A percentile compares a stretch with the other conserved stretches of the same genome.
phyloP scores from a whole-genome alignment of 2,888 invertebrate species.

The Synanthedon formicaeformis region DNA sequence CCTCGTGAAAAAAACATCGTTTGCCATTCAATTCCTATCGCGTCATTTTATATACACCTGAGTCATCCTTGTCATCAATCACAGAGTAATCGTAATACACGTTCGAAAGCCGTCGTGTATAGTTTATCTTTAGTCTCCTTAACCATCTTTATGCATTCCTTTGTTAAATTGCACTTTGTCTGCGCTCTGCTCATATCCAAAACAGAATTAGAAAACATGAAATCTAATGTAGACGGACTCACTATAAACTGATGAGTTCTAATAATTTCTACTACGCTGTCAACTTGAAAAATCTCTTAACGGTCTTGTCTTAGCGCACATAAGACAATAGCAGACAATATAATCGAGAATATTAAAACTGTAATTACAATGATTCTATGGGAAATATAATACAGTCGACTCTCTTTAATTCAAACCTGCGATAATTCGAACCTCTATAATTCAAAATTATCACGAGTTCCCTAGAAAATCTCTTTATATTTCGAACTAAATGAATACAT shows the following conservation, averaged over 20 bases:
- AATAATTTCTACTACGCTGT: conserved; percentile 9
- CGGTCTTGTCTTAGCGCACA: conserved; percentile 19
- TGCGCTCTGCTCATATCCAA: not conserved
- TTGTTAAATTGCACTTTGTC: conserved; percentile 10
- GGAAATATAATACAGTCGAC: too few species aligned
- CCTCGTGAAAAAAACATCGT: conserved; percentile 24
- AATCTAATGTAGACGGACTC: conserved; percentile 1
- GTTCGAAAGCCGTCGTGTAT: conserved; percentile 16
- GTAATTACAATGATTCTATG: conserved; percentile 14
- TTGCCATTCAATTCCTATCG: conserved; percentile 10
- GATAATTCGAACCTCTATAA: too few species aligned
- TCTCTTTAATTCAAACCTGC: too few species aligned
- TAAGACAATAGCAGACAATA: conserved; percentile 19
- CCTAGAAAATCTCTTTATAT: too few species aligned
- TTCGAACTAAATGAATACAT: too few species aligned
- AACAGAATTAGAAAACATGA: not conserved
- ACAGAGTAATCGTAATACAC: conserved; percentile 9
- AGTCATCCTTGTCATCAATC: conserved; percentile 11
- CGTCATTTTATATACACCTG: conserved; percentile 11
- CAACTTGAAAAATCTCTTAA: conserved; percentile 15
- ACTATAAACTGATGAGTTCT: conserved; percentile 7
- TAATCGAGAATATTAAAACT: conserved; percentile 19
- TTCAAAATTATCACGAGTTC: too few species aligned
- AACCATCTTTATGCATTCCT: conserved; percentile 18
- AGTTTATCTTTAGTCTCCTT: conserved; percentile 6